Conservation (phyloP, 2,113 vertebrate genomes). For the Alligator mississippiensis region DNA sequence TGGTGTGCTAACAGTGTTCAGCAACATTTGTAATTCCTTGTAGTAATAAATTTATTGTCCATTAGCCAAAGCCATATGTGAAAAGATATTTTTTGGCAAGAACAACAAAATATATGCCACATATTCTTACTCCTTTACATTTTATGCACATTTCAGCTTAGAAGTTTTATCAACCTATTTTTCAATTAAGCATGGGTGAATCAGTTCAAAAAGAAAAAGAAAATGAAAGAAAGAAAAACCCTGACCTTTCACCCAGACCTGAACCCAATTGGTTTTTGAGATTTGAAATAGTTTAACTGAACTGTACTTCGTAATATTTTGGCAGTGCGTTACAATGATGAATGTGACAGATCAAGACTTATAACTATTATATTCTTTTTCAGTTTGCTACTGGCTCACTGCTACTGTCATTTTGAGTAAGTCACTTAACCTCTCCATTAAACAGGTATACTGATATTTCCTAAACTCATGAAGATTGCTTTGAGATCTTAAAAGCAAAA, state of each 20-base stretch:
- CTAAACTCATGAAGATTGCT: neutral
- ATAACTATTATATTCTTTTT: neutral
- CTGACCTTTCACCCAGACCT: conserved; percentile 40
- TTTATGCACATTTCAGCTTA: conserved; percentile 63
- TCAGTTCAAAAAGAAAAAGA: conserved; percentile 53
- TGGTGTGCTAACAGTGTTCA: conserved; percentile 55
- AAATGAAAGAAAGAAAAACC: conserved; percentile 37
- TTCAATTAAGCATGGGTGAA: conserved; percentile 51
- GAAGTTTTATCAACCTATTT: conserved; percentile 39
- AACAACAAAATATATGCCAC: conserved; percentile 4
- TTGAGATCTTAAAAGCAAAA: neutral
- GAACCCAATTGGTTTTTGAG: conserved; percentile 19
- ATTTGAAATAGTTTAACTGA: conserved; percentile 44
- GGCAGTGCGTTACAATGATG: conserved; percentile 26
- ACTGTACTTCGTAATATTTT: conserved; percentile 35
- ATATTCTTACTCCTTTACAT: conserved; percentile 30
- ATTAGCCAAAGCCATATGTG: conserved; percentile 43
- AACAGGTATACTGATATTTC: neutral
- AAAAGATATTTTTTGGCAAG: conserved; percentile 26
- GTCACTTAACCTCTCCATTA: neutral
- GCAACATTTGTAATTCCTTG: conserved; percentile 59
- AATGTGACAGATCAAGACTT: conserved; percentile 31
- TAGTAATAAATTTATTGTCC: conserved; percentile 47
- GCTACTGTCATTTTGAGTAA: neutral
- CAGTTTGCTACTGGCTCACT: neutral